Conservation (phyloP, 2,888 invertebrate species). For the Drosophila pegasa region DNA sequence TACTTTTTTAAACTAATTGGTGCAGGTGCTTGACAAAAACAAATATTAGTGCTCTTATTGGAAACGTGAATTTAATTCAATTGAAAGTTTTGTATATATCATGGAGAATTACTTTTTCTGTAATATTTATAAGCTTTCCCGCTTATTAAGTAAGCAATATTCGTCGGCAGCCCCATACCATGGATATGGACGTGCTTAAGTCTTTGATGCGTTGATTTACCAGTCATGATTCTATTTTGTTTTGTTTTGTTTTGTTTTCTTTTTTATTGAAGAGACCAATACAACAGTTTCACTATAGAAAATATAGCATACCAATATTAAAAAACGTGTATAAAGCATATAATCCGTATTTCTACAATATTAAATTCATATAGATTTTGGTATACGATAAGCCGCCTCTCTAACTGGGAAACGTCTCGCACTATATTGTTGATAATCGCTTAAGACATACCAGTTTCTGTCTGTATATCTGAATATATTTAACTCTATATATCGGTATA, state of each 20-base stretch:
- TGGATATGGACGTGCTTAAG: conserved; percentile 6
- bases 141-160: conserved; percentile 19
- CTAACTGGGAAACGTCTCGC: background rate
- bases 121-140: conserved; percentile 37
- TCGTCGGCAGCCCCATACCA: conserved; percentile 20
- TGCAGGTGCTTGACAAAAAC: conserved; percentile 51
- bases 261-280: conserved; percentile 17
- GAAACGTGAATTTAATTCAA: conserved; percentile 22
- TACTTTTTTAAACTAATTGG: conserved; percentile 29
- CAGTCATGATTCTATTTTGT: conserved; percentile 20
- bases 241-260: background rate
- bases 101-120: conserved; percentile 50
- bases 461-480: no score
- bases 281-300: conserved; percentile 9
- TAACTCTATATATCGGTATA: no score
- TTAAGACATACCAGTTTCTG: no score
- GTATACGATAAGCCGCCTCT: background rate
- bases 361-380: background rate
- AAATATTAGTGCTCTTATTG: conserved; percentile 43
- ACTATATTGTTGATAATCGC: no score
- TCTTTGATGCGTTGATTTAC: conserved; percentile 26
- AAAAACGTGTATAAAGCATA: conserved; percentile 1
- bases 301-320: conserved; percentile 10
- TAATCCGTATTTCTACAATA: background rate
- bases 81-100: conserved; percentile 2